phyloP scores from a whole-genome alignment of 1,140 invertebrate species.

The Brachionus koreanus region DNA sequence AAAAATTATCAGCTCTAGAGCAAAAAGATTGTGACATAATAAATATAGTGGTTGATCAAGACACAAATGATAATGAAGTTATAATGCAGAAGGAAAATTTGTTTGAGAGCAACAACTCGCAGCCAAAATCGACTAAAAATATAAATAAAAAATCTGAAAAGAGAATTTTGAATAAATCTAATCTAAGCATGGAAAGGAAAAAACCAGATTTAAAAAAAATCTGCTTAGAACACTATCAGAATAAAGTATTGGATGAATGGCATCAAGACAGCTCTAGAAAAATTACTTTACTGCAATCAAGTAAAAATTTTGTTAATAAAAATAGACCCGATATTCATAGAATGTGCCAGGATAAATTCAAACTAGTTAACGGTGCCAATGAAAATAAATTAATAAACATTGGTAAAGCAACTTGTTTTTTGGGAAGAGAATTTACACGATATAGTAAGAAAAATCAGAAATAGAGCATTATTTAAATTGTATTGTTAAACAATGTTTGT shows the following conservation, averaged over 20 bases:
- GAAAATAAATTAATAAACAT: background rate
- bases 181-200: background rate
- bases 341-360: slow-evolving; percentile 6
- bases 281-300: background rate
- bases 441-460: background rate
- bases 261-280: background rate
- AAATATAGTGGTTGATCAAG: background rate
- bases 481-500: background rate
- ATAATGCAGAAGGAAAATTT: background rate
- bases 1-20: background rate
- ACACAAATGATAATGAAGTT: background rate
- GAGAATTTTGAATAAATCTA: background rate
- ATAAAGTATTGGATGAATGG: background rate
- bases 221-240: background rate
- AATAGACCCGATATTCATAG: background rate
- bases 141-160: background rate
- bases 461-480: background rate
- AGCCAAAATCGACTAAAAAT: background rate
- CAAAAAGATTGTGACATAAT: background rate
- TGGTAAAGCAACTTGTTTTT: background rate
- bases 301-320: background rate
- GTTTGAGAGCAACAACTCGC: background rate
- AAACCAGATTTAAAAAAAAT: slow-evolving; percentile 5
- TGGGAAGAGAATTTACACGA: background rate
- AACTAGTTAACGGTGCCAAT: background rate